phyloP scores from a whole-genome alignment of 2,888 invertebrate genomes.

The Drosophila testacea region DNA sequence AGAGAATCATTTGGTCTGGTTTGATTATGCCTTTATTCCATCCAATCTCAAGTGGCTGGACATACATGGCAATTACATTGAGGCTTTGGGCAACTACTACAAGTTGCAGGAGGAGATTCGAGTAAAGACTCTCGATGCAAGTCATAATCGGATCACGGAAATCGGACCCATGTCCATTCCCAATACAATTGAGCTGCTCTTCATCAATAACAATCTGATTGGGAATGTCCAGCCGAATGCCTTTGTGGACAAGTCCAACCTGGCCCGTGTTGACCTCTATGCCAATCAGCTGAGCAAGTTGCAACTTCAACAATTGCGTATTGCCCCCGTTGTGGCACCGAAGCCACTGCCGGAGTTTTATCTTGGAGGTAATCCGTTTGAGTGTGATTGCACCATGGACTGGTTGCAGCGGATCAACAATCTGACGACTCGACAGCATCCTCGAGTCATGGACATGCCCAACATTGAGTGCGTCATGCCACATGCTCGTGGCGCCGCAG shows the following conservation, averaged over 20 bases:
- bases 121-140: constrained; percentile 95
- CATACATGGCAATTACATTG: constrained; percentile 95
- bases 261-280: constrained; percentile 95
- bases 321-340: constrained; percentile 88
- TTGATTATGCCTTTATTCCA: constrained; percentile 96
- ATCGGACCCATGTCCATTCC: constrained; percentile 93
- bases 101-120: constrained; percentile 93
- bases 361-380: constrained; percentile 96
- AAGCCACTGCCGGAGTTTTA: constrained; percentile 94
- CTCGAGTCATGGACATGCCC: constrained; percentile 95
- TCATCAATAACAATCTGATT: constrained; percentile 95
- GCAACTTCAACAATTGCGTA: constrained; percentile 92
- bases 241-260: constrained; percentile 93
- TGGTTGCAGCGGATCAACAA: constrained; percentile 96
- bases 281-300: constrained; percentile 94
- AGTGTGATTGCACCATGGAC: constrained; percentile 98
- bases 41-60: constrained; percentile 96
- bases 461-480: constrained; percentile 95
- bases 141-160: constrained; percentile 94
- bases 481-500: constrained; percentile 92
- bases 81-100: constrained; percentile 94
- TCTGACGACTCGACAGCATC: constrained; percentile 93
- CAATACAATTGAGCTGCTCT: constrained; percentile 93
- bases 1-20: constrained; percentile 96
- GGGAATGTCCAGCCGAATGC: constrained; percentile 93